A percentile compares a stretch with the other conserved stretches of the same genome.
Conservation (phyloP, 2,888 invertebrate genomes). For the Lasioglossum leucozonium region DNA sequence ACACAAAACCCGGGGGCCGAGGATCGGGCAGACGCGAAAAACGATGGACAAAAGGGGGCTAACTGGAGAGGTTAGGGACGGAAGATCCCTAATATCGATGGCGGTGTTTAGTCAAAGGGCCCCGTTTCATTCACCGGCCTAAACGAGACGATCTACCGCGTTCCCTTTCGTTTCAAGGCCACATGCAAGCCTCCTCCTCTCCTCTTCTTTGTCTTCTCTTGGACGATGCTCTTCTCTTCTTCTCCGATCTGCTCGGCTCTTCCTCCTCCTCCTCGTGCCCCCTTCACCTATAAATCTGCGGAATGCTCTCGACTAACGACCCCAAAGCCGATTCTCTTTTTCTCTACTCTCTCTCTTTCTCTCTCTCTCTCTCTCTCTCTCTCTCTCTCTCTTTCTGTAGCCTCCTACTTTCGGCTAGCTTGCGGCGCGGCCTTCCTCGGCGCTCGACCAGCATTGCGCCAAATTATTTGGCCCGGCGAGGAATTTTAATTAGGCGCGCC, state of each 20-base stretch:
- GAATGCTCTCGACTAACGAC: slow-evolving; percentile 50
- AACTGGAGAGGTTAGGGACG: slow-evolving; percentile 54
- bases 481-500: slow-evolving; percentile 59
- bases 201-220: neutral
- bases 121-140: slow-evolving; percentile 58
- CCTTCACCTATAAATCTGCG: slow-evolving; percentile 53
- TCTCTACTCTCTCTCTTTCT: neutral
- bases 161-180: slow-evolving; percentile 57
- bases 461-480: slow-evolving; percentile 45
- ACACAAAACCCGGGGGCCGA: slow-evolving; percentile 46
- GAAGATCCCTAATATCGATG: slow-evolving; percentile 63
- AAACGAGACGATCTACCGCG: slow-evolving; percentile 59
- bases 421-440: neutral
- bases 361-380: neutral
- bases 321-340: slow-evolving; percentile 35
- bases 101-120: slow-evolving; percentile 65
- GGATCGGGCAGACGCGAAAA: slow-evolving; percentile 35
- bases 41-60: slow-evolving; percentile 47
- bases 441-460: slow-evolving; percentile 28
- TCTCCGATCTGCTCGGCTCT: neutral
- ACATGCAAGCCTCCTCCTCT: slow-evolving; percentile 35
- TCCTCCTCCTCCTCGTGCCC: neutral
- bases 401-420: neutral
- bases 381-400: neutral
- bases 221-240: neutral